phyloP scores from a whole-genome alignment of 2,888 invertebrate species.

The Melipona bicolor region DNA sequence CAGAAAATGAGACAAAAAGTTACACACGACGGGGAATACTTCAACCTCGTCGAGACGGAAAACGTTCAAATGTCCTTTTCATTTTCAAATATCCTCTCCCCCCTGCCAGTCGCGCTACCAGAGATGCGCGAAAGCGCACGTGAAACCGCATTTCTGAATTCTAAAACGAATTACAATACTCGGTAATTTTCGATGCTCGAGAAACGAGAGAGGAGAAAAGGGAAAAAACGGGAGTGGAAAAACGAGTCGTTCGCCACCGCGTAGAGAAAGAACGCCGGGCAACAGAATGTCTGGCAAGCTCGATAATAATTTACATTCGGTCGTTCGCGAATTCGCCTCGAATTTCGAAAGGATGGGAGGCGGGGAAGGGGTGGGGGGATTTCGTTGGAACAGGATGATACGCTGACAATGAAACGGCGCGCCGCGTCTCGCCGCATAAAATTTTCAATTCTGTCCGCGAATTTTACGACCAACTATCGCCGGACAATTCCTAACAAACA shows the following conservation, averaged over 20 bases:
- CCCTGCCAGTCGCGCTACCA: not conserved
- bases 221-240: not conserved
- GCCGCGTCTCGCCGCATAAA: conserved; percentile 9
- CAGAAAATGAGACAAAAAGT: no score
- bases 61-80: not conserved
- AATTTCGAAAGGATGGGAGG: not conserved
- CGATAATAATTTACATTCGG: conserved; percentile 46
- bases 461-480: conserved; percentile 8
- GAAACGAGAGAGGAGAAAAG: no score
- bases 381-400: conserved; percentile 7
- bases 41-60: not conserved
- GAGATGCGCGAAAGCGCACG: not conserved
- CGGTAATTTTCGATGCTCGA: not conserved
- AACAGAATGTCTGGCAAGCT: not conserved
- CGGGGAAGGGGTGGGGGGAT: not conserved
- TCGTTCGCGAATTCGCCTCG: conserved; percentile 1
- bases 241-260: not conserved
- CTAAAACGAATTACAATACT: not conserved
- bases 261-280: not conserved
- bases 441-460: conserved; percentile 39
- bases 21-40: no score
- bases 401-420: conserved; percentile 17
- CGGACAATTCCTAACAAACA: conserved; percentile 29
- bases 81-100: not conserved
- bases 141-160: not conserved